Evolutionary conservation across 2,888 invertebrate genomes (phyloP), one percentile per base, ranked within the genome.

Genomic region (Dicroscelio sp.): DNA sequence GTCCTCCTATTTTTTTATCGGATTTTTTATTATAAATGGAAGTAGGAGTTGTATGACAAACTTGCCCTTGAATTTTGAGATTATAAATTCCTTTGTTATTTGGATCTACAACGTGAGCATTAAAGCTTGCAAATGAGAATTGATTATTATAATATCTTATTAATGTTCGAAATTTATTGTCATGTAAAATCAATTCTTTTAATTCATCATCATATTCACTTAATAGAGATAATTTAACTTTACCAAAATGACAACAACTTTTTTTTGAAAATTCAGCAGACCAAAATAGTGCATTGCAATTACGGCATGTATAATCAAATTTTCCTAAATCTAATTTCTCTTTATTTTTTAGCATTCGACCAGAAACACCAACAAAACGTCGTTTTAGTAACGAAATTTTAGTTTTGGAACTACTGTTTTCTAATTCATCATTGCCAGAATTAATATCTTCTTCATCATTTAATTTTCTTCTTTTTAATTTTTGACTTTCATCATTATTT

Each of bases 161-260:
- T n/a, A n/a, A n/a, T n/a, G n/a, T n/a, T n/a, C 73, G 31, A 73
- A 73, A 73, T 73, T 73, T 27, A 3, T n/a, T 48, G n/a, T 73
- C 73, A 30, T 52, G 27, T 10, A 73, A 43, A 17, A 73, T 48
- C n/a, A 73, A 73, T n/a, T 52, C 14, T 73, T 73, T 27, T n/a
- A 73, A 30, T 30, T 73, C 31, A 33, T 23, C 25, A 25, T 43
- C 23, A 71, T 71, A 71, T 17, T 38, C 27, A 43, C 27, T 71
- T 43, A 73, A 30, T 27, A 12, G 43, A 4, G 73, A 52, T 73
- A 73, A 73, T 12, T 25, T n/a, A 2, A 52, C 52, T 73, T 73
- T 73, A 17, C 52, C 52, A 73, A 30, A 73, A n/a, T n/a, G n/a
- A n/a, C n/a, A n/a, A n/a, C n/a, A n/a, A n/a, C n/a, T n/a, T n/a